phyloP scores from a whole-genome alignment of 2,113 vertebrate genomes.

The Bathybates hornii region DNA sequence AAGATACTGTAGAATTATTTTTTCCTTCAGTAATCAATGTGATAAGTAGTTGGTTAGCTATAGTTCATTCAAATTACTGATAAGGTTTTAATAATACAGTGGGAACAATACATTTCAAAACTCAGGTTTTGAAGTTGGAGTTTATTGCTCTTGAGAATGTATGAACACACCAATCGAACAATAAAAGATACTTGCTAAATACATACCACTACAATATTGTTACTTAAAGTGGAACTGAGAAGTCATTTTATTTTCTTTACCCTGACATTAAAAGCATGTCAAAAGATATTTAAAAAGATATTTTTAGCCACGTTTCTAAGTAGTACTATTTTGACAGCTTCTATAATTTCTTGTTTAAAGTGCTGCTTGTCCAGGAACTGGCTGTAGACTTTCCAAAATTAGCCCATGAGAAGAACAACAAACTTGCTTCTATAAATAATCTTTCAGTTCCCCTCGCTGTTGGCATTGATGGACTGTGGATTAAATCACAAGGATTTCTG shows the following conservation, averaged over 20 bases:
- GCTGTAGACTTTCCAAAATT: constrained; percentile 17
- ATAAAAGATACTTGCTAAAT: not conserved
- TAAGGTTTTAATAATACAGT: not conserved
- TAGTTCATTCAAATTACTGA: not conserved
- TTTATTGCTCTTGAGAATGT: not conserved
- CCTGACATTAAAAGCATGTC: not conserved
- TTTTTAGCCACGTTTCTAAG: not conserved
- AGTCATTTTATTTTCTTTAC: not conserved
- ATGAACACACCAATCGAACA: not conserved
- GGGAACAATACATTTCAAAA: not conserved
- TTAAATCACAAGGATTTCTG: constrained; percentile 24
- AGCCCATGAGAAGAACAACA: constrained; percentile 6
- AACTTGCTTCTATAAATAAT: constrained; percentile 38
- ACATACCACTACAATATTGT: not conserved
- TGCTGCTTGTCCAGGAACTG: not conserved
- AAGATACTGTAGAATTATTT: not conserved
- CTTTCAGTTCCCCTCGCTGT: not conserved
- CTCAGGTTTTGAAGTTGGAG: not conserved
- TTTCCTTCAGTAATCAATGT: not conserved
- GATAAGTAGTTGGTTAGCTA: not conserved
- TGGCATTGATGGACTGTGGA: constrained; percentile 27
- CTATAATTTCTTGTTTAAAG: not conserved
- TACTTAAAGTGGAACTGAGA: not conserved
- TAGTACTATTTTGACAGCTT: not conserved
- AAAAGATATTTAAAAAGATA: not conserved